Evolutionary conservation across 64 coral and sea anemone species (phyloP).

Genomic region (Montipora sp.): DNA sequence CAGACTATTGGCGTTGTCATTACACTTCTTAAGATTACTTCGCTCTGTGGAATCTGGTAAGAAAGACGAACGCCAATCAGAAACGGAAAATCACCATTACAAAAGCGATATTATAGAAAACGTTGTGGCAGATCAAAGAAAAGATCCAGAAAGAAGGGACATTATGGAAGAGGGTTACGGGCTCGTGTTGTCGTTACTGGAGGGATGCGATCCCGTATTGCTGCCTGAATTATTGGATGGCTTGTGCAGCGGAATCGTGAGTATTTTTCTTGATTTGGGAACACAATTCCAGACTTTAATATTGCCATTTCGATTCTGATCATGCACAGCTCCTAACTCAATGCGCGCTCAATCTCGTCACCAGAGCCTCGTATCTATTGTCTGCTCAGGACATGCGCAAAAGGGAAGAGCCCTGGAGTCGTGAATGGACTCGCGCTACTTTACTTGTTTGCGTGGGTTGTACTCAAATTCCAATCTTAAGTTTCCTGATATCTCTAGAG

Average conservation of each 20-base stretch:
- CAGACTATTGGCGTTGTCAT: conserved; percentile 7
- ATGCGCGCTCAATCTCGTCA: too few relatives aligned
- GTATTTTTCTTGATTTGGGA: background rate
- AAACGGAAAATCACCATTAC: background rate
- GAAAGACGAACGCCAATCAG: background rate
- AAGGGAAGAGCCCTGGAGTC: too few relatives aligned
- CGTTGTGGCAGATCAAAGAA: background rate
- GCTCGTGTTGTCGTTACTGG: conserved; percentile 41
- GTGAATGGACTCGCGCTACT: too few relatives aligned
- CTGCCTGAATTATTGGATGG: conserved; percentile 33
- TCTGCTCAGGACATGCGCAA: too few relatives aligned
- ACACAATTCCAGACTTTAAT: too few relatives aligned
- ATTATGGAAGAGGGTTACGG: background rate
- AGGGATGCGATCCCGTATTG: conserved; percentile 28
- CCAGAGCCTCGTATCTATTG: too few relatives aligned
- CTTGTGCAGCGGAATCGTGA: conserved; percentile 38
- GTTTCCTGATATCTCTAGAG: too few relatives aligned
- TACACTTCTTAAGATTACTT: conserved; percentile 33
- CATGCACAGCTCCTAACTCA: too few relatives aligned
- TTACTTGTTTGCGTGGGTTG: too few relatives aligned
- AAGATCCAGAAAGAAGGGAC: background rate
- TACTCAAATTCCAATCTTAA: too few relatives aligned
- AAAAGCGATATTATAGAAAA: background rate
- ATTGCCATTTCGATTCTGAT: too few relatives aligned
- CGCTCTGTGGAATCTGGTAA: background rate